These are phyloP conservation scores for Trachythela sp. DNA, from an alignment of 64 coral and sea anemone species.

Conservation along the genomic window DNA sequence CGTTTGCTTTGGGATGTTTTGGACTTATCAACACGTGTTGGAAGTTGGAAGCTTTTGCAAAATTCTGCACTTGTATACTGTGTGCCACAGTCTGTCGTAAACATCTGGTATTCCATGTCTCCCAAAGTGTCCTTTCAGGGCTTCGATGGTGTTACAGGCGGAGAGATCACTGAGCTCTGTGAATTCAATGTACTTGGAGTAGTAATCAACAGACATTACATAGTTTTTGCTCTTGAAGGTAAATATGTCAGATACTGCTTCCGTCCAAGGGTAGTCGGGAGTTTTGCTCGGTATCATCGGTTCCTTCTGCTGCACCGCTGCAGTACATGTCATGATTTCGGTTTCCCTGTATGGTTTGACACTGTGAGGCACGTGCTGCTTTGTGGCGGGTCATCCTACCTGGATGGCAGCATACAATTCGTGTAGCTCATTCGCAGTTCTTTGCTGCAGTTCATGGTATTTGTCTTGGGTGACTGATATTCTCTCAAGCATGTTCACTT, in stretches of 20 bases:
- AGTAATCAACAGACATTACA: background rate
- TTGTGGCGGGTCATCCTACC: conserved; percentile 32
- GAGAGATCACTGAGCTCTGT: no score
- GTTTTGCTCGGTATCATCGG: background rate
- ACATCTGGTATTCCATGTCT: background rate
- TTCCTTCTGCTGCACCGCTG: background rate
- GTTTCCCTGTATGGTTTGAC: conserved; percentile 9
- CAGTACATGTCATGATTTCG: background rate
- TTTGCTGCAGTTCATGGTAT: conserved; percentile 47
- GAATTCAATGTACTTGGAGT: no score
- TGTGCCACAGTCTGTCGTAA: background rate
- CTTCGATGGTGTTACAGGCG: no score
- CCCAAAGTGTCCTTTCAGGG: no score
- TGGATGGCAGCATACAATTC: conserved; percentile 25
- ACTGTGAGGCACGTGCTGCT: conserved; percentile 20
- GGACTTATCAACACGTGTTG: background rate
- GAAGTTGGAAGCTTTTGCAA: background rate
- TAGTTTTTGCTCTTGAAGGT: background rate
- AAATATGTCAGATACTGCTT: background rate
- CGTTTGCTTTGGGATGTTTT: background rate
- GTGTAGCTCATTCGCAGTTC: conserved; percentile 48
- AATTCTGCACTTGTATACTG: background rate
- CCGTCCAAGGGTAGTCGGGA: background rate
- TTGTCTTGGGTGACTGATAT: conserved; percentile 37
- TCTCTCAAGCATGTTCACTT: conserved; percentile 51